Conservation (phyloP, 2,797 vertebrate species). For the Melopsittacus undulatus region DNA sequence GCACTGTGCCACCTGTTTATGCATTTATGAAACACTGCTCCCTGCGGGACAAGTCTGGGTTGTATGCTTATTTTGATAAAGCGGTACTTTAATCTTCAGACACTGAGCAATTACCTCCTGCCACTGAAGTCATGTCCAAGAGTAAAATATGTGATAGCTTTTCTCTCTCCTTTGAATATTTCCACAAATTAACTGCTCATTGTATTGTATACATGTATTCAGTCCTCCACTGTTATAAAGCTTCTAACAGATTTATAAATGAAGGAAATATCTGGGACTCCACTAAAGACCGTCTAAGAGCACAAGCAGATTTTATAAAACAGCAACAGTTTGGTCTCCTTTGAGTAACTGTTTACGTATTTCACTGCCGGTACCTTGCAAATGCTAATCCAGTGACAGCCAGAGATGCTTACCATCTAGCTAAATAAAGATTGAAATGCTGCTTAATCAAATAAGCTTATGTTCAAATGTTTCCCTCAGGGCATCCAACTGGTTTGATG, state of each 20-base stretch:
- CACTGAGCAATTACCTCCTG: conserved; percentile 22
- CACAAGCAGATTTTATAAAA: neutral
- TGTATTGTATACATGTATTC: neutral
- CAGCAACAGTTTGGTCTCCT: neutral
- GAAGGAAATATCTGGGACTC: neutral
- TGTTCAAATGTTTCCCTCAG: conserved; percentile 14
- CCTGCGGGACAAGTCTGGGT: conserved; percentile 56
- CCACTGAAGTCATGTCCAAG: conserved; percentile 19
- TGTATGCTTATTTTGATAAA: conserved; percentile 61
- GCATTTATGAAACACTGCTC: conserved; percentile 52
- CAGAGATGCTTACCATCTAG: neutral
- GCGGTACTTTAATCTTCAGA: conserved; percentile 58
- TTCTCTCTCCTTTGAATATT: conserved; percentile 16
- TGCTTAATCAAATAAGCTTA: conserved; percentile 23
- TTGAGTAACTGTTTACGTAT: neutral
- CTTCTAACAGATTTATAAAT: neutral
- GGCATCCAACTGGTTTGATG: conserved; percentile 12
- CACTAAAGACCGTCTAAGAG: neutral
- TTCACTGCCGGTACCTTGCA: neutral
- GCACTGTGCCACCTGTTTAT: conserved; percentile 36
- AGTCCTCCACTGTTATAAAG: neutral
- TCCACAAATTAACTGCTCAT: neutral
- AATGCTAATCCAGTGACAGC: conserved; percentile 11
- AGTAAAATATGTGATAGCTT: neutral
- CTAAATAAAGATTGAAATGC: conserved; percentile 29